Conservation (phyloP, 35 echinoderm and acorn worm genomes). For the Ophiothrix spiculata region DNA sequence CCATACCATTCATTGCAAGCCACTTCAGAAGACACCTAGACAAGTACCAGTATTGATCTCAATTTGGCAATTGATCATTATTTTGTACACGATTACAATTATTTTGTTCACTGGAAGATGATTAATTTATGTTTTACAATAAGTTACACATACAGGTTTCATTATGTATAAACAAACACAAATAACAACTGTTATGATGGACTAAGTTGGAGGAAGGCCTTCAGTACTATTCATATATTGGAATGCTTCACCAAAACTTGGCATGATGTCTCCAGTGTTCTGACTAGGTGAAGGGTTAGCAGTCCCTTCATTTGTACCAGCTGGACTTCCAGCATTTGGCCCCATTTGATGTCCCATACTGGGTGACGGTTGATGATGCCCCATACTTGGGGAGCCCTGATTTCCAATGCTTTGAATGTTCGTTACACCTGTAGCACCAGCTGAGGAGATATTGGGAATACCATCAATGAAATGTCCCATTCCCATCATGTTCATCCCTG, state of each 20-base stretch:
- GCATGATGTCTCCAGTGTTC: background rate
- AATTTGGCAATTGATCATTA: too few relatives aligned
- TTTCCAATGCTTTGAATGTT: background rate
- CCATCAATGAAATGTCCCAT: slow-evolving; percentile 8
- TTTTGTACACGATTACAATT: too few relatives aligned
- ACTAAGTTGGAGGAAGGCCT: slow-evolving; percentile 8
- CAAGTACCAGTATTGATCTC: too few relatives aligned
- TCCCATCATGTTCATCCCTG: background rate
- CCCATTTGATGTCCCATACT: background rate
- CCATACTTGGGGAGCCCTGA: background rate
- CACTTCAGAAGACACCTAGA: too few relatives aligned
- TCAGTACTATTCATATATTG: slow-evolving; percentile 13
- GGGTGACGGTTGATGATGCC: background rate
- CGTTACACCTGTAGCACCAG: background rate
- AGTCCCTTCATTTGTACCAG: background rate
- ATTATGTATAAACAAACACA: background rate
- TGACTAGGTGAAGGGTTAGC: background rate
- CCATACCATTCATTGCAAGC: too few relatives aligned
- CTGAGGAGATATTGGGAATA: background rate
- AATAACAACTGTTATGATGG: background rate
- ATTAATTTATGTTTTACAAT: slow-evolving; percentile 1
- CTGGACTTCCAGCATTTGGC: background rate
- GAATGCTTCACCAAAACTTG: slow-evolving; percentile 1
- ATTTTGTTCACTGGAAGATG: background rate
- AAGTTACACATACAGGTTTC: background rate